Conservation (phyloP, 2,888 invertebrate genomes). For the Synergus umbraculus region DNA sequence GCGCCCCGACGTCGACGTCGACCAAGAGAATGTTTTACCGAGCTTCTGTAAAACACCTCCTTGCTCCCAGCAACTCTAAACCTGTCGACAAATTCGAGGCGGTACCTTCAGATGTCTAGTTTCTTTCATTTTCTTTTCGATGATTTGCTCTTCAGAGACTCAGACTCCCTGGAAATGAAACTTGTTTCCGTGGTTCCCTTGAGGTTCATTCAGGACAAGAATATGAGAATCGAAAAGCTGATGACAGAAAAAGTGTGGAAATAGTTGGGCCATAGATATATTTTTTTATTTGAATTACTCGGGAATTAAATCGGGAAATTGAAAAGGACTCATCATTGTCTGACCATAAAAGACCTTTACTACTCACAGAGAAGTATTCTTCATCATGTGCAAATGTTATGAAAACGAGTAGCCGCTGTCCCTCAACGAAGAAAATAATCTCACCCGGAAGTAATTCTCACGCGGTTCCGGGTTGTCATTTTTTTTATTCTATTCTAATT, state of each 20-base stretch:
- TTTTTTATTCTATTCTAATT: no score
- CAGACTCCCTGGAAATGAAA: not conserved
- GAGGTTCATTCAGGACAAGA: not conserved
- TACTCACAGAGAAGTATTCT: not conserved
- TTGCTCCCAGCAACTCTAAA: not conserved
- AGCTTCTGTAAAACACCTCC: constrained; percentile 9
- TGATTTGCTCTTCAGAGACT: not conserved
- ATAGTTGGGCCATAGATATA: not conserved
- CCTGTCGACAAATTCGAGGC: constrained; percentile 5
- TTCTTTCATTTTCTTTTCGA: not conserved
- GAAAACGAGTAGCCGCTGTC: no score
- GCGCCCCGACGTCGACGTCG: not conserved
- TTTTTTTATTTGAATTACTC: not conserved
- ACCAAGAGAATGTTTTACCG: not conserved
- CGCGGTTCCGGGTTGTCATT: no score
- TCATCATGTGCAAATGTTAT: not conserved
- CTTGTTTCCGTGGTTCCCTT: not conserved
- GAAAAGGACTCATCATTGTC: not conserved
- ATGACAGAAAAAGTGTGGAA: not conserved
- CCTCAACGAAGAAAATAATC: no score
- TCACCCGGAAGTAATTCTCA: no score
- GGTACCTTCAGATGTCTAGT: constrained; percentile 1
- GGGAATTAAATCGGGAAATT: no score
- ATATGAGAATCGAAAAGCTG: not conserved
- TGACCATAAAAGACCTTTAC: not conserved